Evolutionary conservation across 2,888 invertebrate genomes (phyloP), one percentile per base, ranked within the genome.

Genomic region (Scelioninae gen. 1): DNA sequence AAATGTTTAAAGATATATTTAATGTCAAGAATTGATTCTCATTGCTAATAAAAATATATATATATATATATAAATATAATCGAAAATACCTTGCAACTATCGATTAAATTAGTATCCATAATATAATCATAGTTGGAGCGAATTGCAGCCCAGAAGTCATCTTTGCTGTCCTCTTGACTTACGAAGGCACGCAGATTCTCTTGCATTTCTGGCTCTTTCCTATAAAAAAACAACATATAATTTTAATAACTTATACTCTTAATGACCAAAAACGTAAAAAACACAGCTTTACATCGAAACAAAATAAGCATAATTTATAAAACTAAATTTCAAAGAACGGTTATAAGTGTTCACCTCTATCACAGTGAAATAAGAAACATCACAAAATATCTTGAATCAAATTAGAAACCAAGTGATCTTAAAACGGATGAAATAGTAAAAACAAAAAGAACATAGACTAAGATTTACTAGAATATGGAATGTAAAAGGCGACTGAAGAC

Each of bases 21-120:
- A 23, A 23, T 23, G 23, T 4, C 1, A 23, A 23, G 23, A 23
- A 1, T 23, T 23, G 4, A 23, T 4, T 23, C 23, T 2, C 23
- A 23, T 2, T 23, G 38, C 0, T 38, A 38, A 4, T 4, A 9
- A 8, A 38, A 38, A 38, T 38, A n/a, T 9, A 38, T 38, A 38
- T 4, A 38, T 38, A 38, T 4, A 10, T 5, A 38, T 9, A 38
- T 4, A 43, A 40, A 65, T 23, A 10, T 55, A 45, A 16, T 9
- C 38, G 15, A 58, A 43, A 16, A 40, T 92, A 95, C 95, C 92
- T 95, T 95, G 94, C 98, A 98, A 87, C 96, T 95, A 91, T 98
- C 97, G 84, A 98, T 96, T 87, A 98, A 95, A 93, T 97, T 96
- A 90, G 97, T 97, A 93, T 97, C 97, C 98, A 98, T 98, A 90